A percentile compares a stretch with the other conserved stretches of the same genome.
These are phyloP conservation scores for Hypomecis punctinalis DNA, from an alignment of 2,888 invertebrate genomes.

Conservation along the genomic window DNA sequence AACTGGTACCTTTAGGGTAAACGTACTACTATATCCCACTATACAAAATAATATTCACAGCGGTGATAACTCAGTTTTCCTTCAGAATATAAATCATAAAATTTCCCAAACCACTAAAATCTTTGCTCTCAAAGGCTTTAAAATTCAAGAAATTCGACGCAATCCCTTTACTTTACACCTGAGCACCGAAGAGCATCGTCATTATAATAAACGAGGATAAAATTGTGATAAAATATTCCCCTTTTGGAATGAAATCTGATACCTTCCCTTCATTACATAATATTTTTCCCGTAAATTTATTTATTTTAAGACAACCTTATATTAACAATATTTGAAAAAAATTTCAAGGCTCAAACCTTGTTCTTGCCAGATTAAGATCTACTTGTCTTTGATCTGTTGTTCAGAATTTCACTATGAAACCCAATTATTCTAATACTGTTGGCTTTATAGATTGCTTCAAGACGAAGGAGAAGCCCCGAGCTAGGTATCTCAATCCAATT, in stretches of 20 bases:
- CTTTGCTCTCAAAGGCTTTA: constrained; percentile 4
- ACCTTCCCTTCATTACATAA: constrained; percentile 41
- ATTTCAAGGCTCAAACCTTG: constrained; percentile 16
- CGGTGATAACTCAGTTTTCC: neutral
- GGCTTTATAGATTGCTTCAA: constrained; percentile 24
- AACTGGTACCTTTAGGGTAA: too few species aligned
- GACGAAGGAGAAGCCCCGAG: constrained; percentile 4
- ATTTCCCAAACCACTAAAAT: constrained; percentile 1
- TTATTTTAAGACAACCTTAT: constrained; percentile 27
- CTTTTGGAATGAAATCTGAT: constrained; percentile 43
- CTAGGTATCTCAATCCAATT: constrained; percentile 18
- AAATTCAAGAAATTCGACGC: constrained; percentile 27
- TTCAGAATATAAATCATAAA: neutral
- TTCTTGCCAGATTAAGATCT: constrained; percentile 28
- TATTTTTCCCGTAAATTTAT: constrained; percentile 39
- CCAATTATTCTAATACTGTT: constrained; percentile 37
- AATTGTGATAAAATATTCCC: constrained; percentile 43
- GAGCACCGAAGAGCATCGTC: constrained; percentile 39
- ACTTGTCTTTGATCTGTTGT: constrained; percentile 33
- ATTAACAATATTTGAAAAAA: constrained; percentile 28
- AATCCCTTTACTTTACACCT: constrained; percentile 39
- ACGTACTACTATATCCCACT: too few species aligned
- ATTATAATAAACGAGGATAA: constrained; percentile 47
- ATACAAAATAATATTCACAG: too few species aligned
- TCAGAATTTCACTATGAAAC: constrained; percentile 27